Evolutionary conservation across 2,797 vertebrate genomes (phyloP).

Genomic region (Iguana delicatissima): DNA sequence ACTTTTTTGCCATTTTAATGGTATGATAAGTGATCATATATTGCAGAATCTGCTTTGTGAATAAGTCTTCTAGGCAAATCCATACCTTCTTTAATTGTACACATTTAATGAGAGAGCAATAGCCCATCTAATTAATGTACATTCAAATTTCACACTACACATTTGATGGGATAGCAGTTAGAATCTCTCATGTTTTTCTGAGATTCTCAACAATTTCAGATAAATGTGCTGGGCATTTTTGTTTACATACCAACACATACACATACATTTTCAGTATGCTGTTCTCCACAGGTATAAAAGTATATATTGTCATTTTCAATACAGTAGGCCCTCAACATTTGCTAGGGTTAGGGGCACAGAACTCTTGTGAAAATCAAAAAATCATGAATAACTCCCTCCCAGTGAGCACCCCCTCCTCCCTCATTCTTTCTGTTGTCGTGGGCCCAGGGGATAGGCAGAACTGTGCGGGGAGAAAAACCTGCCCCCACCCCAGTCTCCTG

Average conservation of each 20-base stretch:
- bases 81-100: not conserved
- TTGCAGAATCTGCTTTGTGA: not conserved
- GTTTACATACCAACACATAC: no score
- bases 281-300: not conserved
- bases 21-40: slow-evolving; percentile 63
- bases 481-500: no score
- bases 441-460: no score
- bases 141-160: fast-evolving
- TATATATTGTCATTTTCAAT: no score
- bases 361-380: no score
- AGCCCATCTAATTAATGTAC: fast-evolving
- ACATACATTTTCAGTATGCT: not conserved
- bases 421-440: no score
- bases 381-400: no score
- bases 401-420: no score
- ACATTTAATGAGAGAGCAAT: not conserved
- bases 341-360: no score
- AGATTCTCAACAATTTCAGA: fast-evolving
- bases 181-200: not conserved
- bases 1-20: slow-evolving; percentile 32
- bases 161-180: not conserved
- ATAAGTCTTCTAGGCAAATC: not conserved
- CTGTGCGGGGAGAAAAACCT: no score
- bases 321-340: no score
- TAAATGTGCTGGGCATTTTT: not conserved